Percentiles rank a stretch among this genome's conserved stretches.
These are phyloP conservation scores for Engraulis encrasicolus DNA, from an alignment of 2,113 vertebrate species.

Conservation along the genomic window DNA sequence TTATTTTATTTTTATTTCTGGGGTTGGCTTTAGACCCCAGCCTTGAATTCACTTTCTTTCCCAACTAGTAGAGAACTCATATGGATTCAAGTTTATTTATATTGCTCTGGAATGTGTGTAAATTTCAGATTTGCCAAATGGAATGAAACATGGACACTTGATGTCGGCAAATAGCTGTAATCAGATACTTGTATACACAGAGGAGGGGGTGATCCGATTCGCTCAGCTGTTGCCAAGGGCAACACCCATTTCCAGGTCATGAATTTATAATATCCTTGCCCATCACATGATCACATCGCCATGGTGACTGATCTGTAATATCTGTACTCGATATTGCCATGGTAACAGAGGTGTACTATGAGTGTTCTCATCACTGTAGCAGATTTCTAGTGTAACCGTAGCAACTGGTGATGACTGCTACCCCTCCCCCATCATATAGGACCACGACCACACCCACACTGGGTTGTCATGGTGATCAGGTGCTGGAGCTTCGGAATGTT, in stretches of 20 bases:
- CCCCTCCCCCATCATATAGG: not conserved
- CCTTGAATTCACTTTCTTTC: not conserved
- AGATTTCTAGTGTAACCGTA: not conserved
- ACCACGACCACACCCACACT: not conserved
- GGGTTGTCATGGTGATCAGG: not conserved
- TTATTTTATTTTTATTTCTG: not conserved
- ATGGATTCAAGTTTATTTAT: not conserved
- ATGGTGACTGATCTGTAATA: not conserved
- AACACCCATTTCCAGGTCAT: not conserved
- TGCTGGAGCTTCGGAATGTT: conserved; percentile 58
- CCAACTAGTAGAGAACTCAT: not conserved
- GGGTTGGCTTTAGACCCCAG: not conserved
- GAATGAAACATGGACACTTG: not conserved
- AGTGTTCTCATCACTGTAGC: not conserved
- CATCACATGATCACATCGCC: not conserved
- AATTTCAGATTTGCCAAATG: not conserved
- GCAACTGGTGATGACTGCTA: not conserved
- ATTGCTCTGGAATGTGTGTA: conserved; percentile 3
- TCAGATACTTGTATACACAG: not conserved
- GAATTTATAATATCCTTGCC: not conserved
- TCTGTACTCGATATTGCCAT: not conserved
- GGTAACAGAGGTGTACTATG: not conserved
- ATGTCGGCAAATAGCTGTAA: not conserved
- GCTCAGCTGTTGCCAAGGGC: not conserved
- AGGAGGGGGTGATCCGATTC: not conserved